Conservation (phyloP, 2,888 invertebrate genomes). For the Polymixis lichenea region DNA sequence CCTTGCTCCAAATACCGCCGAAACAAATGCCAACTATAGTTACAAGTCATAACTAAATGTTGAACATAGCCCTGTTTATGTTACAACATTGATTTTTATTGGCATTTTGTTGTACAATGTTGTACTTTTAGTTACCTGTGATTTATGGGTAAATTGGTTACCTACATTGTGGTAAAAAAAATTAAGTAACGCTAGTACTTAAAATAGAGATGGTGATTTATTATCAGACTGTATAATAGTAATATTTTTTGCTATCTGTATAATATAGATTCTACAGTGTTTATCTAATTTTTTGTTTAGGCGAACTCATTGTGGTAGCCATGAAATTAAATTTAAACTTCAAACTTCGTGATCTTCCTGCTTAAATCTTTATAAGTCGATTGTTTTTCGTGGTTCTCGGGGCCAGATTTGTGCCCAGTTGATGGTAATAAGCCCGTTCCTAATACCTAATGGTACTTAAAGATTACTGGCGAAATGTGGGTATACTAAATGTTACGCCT, state of each 20-base stretch:
- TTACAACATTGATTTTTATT: conserved; percentile 59
- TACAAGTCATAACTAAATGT: conserved; percentile 38
- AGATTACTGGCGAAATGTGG: too few species aligned
- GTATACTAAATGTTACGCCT: too few species aligned
- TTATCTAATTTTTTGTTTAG: not conserved
- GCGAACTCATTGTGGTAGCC: not conserved
- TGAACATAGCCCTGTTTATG: conserved; percentile 23
- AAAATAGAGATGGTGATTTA: not conserved
- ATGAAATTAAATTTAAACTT: not conserved
- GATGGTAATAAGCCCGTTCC: too few species aligned
- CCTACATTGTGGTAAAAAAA: not conserved
- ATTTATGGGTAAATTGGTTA: conserved; percentile 16
- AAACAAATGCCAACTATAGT: conserved; percentile 71
- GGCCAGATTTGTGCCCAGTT: too few species aligned
- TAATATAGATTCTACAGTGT: not conserved
- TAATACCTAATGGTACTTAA: too few species aligned
- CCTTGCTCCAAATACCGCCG: conserved; percentile 82
- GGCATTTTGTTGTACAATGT: conserved; percentile 43
- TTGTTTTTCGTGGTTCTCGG: too few species aligned
- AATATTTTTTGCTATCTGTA: not conserved
- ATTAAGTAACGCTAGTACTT: not conserved
- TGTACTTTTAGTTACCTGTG: conserved; percentile 17
- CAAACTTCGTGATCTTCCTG: not conserved
- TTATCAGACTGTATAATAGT: not conserved
- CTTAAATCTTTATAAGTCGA: not conserved